phyloP scores from a whole-genome alignment of 2,113 vertebrate species.

The Atlantisia rogersi region DNA sequence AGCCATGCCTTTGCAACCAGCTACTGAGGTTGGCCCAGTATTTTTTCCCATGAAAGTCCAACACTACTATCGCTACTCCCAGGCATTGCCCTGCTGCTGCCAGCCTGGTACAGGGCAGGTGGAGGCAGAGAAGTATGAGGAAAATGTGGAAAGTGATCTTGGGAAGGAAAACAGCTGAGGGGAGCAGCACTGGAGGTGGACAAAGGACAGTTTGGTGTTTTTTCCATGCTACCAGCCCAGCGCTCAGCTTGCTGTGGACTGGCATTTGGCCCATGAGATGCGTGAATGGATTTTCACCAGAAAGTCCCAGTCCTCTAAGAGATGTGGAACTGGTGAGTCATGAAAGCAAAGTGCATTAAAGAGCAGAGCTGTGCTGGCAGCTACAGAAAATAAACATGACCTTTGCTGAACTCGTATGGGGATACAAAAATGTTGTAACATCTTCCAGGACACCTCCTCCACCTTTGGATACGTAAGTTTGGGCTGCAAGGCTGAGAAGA shows the following conservation, averaged over 20 bases:
- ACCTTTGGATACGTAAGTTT: not conserved
- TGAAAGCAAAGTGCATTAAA: not conserved
- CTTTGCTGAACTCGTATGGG: not conserved
- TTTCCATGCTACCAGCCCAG: not conserved
- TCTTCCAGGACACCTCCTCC: not conserved
- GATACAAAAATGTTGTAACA: not conserved
- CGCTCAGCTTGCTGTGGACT: not conserved
- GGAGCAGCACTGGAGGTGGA: not conserved
- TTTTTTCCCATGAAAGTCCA: not conserved
- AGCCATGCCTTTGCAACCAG: not conserved
- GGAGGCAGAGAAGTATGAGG: not conserved
- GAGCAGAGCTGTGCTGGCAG: not conserved
- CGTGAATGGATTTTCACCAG: not conserved
- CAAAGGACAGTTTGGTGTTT: not conserved
- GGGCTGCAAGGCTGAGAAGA: not conserved
- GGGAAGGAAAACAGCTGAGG: not conserved
- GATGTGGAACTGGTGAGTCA: not conserved
- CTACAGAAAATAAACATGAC: not conserved
- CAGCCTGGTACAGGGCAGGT: not conserved
- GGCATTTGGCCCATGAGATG: rapidly evolving
- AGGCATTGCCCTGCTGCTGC: not conserved
- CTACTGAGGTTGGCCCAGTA: rapidly evolving
- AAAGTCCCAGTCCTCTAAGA: not conserved
- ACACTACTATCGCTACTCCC: not conserved
- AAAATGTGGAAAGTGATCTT: not conserved